Base-by-base conservation (phyloP, 2,797 vertebrate species). In the Antrozous pallidus region DNA sequence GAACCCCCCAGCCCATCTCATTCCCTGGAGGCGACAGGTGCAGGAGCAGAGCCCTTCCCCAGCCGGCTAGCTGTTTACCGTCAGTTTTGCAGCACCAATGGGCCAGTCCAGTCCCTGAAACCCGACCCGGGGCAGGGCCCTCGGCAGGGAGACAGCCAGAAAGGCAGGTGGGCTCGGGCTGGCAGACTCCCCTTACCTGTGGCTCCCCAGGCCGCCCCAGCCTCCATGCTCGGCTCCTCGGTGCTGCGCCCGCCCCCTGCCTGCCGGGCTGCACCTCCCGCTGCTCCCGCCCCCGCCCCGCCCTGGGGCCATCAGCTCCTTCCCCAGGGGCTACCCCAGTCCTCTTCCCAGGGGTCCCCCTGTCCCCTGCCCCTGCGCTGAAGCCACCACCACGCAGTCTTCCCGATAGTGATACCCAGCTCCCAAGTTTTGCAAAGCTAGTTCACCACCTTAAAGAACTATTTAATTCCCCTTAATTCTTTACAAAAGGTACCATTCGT, bases 171-270 rank as follows among this genome's bases (percentile, higher is more conserved):
- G 73, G 47, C 4, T 6, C 0, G 7, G 49, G 28, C 31, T 1
- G 36, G 31, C 36, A 0, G 31, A 33, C 11, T 24, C 71, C 36
- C 11, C 87, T 94, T 87, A 96, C 97, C 97, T 96, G 96, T 12
- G 17, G 71, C 82, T 67, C 58, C 0, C 14, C 69, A 0, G n/a
- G 22, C 10, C 1, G 38, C 92, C 38, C 40, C 38, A 0, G 51
- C 36, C 69, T 94, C 88, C 96, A 95, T 94, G 47, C 71, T 86
- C 4, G 0, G 24, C 18, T 71, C 36, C 26, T 0, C 31, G 0
- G 24, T 24, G 18, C 3, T 1, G 49, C 12, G 20, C 51, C 63
- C 9, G 47, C 40, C 20, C 71, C 3, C 0, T 4, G 8, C 67
- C 6, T 17, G 24, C 33, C 8, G 16, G 0, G 5, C 0, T 6